phyloP scores from a whole-genome alignment of 2,113 vertebrate genomes.

The Danio rerio region GRCz12tu NC_133186.1:3683001-3683500 shows the following conservation, averaged over 20 bases:
- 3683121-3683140: constrained; percentile 41
- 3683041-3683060: not conserved
- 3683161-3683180: not conserved
- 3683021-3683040: not conserved
- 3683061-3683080: constrained; percentile 15
- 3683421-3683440: too few species aligned
- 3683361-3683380: too few species aligned
- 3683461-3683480: too few species aligned
- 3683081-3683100: not conserved
- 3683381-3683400: too few species aligned
- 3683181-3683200: not conserved
- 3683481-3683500: too few species aligned
- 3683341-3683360: too few species aligned
- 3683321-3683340: too few species aligned
- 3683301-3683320: too few species aligned
- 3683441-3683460: too few species aligned
- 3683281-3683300: too few species aligned
- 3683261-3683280: not conserved
- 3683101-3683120: constrained; percentile 1
- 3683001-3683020: constrained; percentile 36
- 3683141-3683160: constrained; percentile 5
- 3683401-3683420: too few species aligned
- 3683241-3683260: constrained; percentile 14
- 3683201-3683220: not conserved
- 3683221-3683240: not conserved